Evolutionary conservation across 2,888 invertebrate species (phyloP), one percentile per base, ranked within the genome.

Genomic region (Eledona agricola): DNA sequence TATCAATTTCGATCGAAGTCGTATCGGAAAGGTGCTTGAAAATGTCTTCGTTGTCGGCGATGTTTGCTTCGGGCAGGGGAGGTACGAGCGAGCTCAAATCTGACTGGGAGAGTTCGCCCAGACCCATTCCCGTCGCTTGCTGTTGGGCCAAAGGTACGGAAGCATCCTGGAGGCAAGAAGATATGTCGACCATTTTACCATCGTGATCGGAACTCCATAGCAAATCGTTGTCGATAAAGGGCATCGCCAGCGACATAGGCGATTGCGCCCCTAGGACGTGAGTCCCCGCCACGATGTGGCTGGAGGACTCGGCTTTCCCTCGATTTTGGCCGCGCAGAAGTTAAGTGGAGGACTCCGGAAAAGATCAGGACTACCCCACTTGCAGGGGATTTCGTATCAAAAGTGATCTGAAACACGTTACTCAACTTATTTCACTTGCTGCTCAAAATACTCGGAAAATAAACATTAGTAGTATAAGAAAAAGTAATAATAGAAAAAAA

Each of bases 121-220:
- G 77, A 43, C 66, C 67, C 46, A 64, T 55, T 77, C 79, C 57
- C 76, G 73, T 66, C 78, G 60, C 45, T 52, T 81, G 70, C 79
- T 75, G 72, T 77, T 82, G 66, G 75, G 80, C 71, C 75, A 66
- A 79, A 75, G 69, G 82, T 76, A 81, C 81, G 35, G 83, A 82
- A 76, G 84, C 83, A 75, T 84, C 84, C 84, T 85, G 89, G 72
- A 93, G 84, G 80, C 93, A 93, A 77, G 88, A 88, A 68, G 91
- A 88, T 74, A 93, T 83, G 77, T 93, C 93, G 72, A 93, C 92
- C 87, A 93, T 92, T 79, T 92, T 93, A 78, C 92, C 92, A 81
- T 93, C 93, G 81, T 92, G 93, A 83, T 93, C 93, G 74, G 92
- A 91, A 83, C 93, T 90, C 94, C 94, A 94, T 77, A 90, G 81